Percentiles rank a stretch among this genome's conserved stretches.
Evolutionary conservation across 2,797 vertebrate genomes (phyloP).

Genomic region (Sebastes hopkinsi): DNA sequence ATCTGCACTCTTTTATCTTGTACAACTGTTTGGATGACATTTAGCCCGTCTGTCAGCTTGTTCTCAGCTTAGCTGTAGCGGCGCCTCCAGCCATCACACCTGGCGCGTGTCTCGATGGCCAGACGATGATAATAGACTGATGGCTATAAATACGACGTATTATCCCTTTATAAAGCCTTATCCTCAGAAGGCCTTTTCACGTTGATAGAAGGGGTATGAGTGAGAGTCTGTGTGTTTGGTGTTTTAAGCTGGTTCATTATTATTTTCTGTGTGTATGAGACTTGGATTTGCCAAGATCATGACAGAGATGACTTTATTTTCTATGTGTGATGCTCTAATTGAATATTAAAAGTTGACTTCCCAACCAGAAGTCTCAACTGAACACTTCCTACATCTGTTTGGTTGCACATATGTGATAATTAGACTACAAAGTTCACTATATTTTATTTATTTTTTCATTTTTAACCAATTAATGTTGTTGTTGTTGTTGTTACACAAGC

Average conservation of each 20-base stretch:
- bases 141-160: neutral
- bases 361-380: neutral
- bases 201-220: neutral
- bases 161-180: neutral
- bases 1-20: neutral
- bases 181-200: neutral
- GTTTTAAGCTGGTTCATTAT: neutral
- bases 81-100: slow-evolving; percentile 23
- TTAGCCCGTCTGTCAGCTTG: slow-evolving; percentile 26
- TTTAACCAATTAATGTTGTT: neutral
- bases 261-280: neutral
- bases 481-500: neutral
- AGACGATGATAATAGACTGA: slow-evolving; percentile 17
- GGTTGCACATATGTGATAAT: slow-evolving; percentile 12
- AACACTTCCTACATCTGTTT: neutral
- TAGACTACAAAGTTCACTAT: neutral
- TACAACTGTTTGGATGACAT: neutral
- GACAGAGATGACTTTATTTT: neutral
- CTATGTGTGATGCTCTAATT: neutral
- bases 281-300: neutral
- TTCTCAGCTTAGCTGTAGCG: slow-evolving; percentile 10
- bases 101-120: slow-evolving; percentile 2
- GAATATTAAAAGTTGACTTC: neutral
- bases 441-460: neutral
- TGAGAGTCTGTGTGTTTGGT: neutral